These are phyloP conservation scores for Frankliniella fusca DNA, from an alignment of 2,888 invertebrate genomes.

Conservation along the genomic window DNA sequence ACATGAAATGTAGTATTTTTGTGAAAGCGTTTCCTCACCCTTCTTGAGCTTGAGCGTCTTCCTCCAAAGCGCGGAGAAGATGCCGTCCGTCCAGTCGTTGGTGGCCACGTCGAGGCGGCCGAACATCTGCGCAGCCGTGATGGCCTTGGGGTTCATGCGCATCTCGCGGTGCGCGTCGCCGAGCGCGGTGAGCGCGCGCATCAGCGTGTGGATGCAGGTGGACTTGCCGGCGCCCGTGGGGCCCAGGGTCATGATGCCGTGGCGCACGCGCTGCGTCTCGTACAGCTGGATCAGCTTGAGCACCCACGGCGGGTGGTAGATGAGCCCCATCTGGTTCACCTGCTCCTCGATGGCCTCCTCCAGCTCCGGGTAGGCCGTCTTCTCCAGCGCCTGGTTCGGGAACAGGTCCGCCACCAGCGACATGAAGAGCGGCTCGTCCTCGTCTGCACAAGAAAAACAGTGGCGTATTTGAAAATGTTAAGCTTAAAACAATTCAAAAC, in stretches of 20 bases:
- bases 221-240: constrained; percentile 95
- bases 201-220: constrained; percentile 81
- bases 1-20: neutral
- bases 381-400: constrained; percentile 89
- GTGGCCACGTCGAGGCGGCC: constrained; percentile 93
- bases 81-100: constrained; percentile 98
- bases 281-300: constrained; percentile 92
- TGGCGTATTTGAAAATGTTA: constrained; percentile 26
- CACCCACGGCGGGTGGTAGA: constrained; percentile 93
- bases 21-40: constrained; percentile 47
- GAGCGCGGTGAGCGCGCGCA: constrained; percentile 83
- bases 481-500: neutral
- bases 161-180: constrained; percentile 86
- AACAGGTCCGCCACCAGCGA: constrained; percentile 93
- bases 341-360: constrained; percentile 83
- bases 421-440: constrained; percentile 96
- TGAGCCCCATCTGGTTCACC: constrained; percentile 71
- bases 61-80: constrained; percentile 94
- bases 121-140: constrained; percentile 97
- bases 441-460: constrained; percentile 57
- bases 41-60: constrained; percentile 86
- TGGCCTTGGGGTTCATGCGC: constrained; percentile 98
- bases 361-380: constrained; percentile 82
- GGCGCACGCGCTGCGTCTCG: constrained; percentile 90
- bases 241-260: constrained; percentile 94